Evolutionary conservation across 2,113 vertebrate species (phyloP).

Genomic region (Nannospalax galili): DNA sequence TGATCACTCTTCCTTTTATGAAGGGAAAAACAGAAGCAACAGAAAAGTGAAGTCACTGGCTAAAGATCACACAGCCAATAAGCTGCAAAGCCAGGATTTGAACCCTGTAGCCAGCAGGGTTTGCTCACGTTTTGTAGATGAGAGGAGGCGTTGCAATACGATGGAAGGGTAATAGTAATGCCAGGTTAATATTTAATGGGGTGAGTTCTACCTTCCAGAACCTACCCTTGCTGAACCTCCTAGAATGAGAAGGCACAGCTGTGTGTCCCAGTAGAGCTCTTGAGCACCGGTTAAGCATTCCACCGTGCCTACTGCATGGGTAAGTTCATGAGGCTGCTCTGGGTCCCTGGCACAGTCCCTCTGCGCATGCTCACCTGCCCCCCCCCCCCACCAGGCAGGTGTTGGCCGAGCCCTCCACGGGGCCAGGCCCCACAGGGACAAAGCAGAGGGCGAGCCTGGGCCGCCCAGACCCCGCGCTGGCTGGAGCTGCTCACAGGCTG

Average conservation of each 20-base stretch:
- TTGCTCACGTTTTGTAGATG: neutral
- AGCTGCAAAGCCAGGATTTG: neutral
- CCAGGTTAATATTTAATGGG: neutral
- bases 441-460: constrained; percentile 70
- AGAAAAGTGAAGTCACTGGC: neutral
- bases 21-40: neutral
- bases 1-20: neutral
- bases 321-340: neutral
- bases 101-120: neutral
- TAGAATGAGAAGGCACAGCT: neutral
- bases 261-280: neutral
- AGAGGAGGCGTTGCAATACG: neutral
- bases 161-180: neutral
- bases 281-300: neutral
- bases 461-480: constrained; percentile 56
- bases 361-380: neutral
- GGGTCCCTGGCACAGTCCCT: neutral
- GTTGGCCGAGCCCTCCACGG: constrained; percentile 69
- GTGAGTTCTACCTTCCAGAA: neutral
- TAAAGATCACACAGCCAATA: neutral
- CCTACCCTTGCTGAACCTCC: neutral
- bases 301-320: neutral
- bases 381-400: constrained; percentile 71
- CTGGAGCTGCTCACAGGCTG: constrained; percentile 85
- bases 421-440: constrained; percentile 75